phyloP scores from a whole-genome alignment of 1,140 invertebrate species.

The Araneus ventricosus region DNA sequence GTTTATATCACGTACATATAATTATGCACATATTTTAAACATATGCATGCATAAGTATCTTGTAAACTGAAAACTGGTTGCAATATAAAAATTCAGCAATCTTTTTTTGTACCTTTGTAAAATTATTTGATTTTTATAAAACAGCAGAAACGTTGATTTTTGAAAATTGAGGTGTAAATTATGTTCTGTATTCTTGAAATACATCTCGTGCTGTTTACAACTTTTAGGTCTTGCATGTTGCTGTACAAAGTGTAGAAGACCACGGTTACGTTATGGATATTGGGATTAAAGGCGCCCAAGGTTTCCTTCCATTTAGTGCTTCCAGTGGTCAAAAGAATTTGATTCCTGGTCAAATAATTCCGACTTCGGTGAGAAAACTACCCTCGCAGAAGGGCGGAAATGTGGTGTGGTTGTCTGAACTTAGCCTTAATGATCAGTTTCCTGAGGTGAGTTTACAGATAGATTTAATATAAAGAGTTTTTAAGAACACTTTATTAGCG shows the following conservation, averaged over 20 bases:
- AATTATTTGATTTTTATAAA: background rate
- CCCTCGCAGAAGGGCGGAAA: slow-evolving; percentile 29
- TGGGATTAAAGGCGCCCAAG: background rate
- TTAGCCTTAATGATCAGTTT: slow-evolving; percentile 29
- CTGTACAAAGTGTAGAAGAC: slow-evolving; percentile 57
- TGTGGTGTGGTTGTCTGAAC: background rate
- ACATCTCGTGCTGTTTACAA: background rate
- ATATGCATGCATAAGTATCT: too few relatives aligned
- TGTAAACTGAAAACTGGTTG: too few relatives aligned
- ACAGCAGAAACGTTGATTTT: background rate
- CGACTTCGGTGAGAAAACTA: background rate
- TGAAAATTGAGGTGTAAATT: background rate
- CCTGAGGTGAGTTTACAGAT: slow-evolving; percentile 47
- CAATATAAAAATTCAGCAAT: background rate
- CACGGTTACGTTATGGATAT: slow-evolving; percentile 60
- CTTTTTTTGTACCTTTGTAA: background rate
- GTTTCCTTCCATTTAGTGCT: slow-evolving; percentile 1
- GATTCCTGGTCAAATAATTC: slow-evolving; percentile 17
- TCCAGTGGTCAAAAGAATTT: background rate
- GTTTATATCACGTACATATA: too few relatives aligned
- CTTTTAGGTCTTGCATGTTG: slow-evolving; percentile 37
- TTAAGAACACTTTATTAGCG: too few relatives aligned
- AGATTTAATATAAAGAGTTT: too few relatives aligned
- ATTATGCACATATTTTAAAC: too few relatives aligned
- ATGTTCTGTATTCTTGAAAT: background rate